Evolutionary conservation across 2,797 vertebrate species (phyloP), one percentile per base, ranked within the genome.

Genomic region (Enteromius treurensis): DNA sequence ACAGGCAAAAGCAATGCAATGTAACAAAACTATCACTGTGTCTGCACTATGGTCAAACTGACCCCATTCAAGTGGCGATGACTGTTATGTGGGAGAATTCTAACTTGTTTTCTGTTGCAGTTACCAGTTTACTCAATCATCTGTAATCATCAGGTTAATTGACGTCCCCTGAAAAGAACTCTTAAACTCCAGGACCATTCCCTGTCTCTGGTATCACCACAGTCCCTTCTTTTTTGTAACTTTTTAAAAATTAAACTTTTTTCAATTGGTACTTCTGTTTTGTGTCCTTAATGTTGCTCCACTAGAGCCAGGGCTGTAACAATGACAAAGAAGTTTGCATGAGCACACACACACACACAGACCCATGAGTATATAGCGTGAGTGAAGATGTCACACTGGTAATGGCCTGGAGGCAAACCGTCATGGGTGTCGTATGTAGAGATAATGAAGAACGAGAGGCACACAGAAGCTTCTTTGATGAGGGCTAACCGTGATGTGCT

Each of bases 391-490:
- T 84, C 69, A 79, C 75, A 67, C 17, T 14, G 40, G 29, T n/a
- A 77, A 82, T 75, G 8, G 68, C 69, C 53, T 51, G 34, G 29
- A 78, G 81, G 84, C 86, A 62, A 71, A 73, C 68, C 11, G 34
- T 82, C 79, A 82, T 69, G 81, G 74, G 62, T 26, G 51, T 45
- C 64, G 64, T 74, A 83, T 76, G 83, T 21, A 73, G 71, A 81
- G 76, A 83, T 60, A 58, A 49, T 55, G 55, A 82, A 75, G 83
- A 81, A 58, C 40, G 26, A 34, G 21, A 42, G 60, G 78, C 82
- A 86, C 69, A 84, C 68, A 79, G 71, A 81, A 49, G 53, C 34
- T 47, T 74, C 87, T 84, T 78, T 84, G 83, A 88, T 79, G 77
- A 67, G 68, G 65, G 11, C 73, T 34, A 79, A 58, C 77, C 45